Evolutionary conservation across 2,888 invertebrate species (phyloP), one percentile per base, ranked within the genome.

Genomic region (Metacarcinus magister): DNA sequence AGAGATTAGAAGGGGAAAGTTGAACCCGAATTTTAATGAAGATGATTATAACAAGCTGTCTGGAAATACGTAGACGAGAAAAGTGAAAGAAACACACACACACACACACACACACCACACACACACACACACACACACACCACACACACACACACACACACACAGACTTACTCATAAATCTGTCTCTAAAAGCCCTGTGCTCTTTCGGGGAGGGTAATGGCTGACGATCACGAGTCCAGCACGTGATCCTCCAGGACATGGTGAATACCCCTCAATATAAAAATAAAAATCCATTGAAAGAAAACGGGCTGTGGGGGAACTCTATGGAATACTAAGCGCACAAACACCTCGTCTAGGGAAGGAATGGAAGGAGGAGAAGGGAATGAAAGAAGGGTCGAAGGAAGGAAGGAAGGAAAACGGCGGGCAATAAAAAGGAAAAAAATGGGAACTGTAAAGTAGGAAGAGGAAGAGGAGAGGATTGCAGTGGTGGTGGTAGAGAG

Each of bases 61-160:
- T 19, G 19, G 19, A 2, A 16, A 54, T 54, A 54, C 13, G 19
- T 54, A 54, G 2, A 16, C 16, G 10, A 16, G 54, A 54, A 19
- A 54, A 13, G 48, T 10, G 13, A 13, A 13, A 16, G 16, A 54
- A 13, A 75, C 75, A 82, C 75, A 32, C 75, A 82, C 28, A 32
- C 75, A 82, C 75, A 82, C 75, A 82, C 75, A 82, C 75, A 82
- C 75, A 82, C 75, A n/a, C 54, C 75, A 75, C 75, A n/a, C 75
- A 75, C 75, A 75, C 75, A 28, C 75, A 75, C 75, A 75, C 75
- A n/a, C 75, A 75, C 75, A 75, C 75, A 0, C 75, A 75, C n/a
- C 75, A n/a, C 75, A 7, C 75, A 75, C 75, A n/a, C 23, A 75
- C 54, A 16, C 54, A 54, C 54, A 54, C 54, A 54, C 54, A 54